A percentile compares a stretch with the other conserved stretches of the same genome.
Conservation (phyloP, 2,113 vertebrate species). For the Poeciliopsis prolifica region DNA sequence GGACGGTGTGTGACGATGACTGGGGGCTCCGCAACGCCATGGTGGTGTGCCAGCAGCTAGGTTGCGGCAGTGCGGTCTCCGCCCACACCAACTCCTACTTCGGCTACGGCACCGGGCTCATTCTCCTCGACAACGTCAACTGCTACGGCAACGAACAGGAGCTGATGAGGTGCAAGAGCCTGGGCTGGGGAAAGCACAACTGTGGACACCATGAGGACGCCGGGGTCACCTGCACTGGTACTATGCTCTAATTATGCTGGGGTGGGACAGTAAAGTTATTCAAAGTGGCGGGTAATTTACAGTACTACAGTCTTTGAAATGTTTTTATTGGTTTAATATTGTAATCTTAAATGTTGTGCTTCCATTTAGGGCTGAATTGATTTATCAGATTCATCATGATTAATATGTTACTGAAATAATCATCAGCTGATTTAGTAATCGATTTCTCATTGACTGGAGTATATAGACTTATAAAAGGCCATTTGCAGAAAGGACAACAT, state of each 20-base stretch:
- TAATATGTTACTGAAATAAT: too few relatives aligned
- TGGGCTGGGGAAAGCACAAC: conserved; percentile 96
- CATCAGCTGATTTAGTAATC: too few relatives aligned
- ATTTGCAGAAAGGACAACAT: too few relatives aligned
- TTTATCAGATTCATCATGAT: too few relatives aligned
- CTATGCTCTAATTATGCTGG: background rate
- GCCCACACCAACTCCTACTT: conserved; percentile 90
- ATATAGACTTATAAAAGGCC: too few relatives aligned
- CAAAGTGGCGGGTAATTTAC: too few relatives aligned
- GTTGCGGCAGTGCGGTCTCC: conserved; percentile 83
- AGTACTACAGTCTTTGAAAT: too few relatives aligned
- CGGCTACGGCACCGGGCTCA: conserved; percentile 88
- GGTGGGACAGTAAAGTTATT: too few relatives aligned
- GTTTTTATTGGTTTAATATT: too few relatives aligned
- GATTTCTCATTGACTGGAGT: too few relatives aligned
- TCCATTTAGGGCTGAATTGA: too few relatives aligned
- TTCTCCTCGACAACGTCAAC: conserved; percentile 93
- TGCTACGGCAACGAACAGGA: conserved; percentile 84
- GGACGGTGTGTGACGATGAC: conserved; percentile 95
- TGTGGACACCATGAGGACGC: conserved; percentile 97
- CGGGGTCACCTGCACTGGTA: conserved; percentile 89
- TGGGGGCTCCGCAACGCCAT: conserved; percentile 86
- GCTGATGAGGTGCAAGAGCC: conserved; percentile 84
- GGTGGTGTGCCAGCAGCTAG: conserved; percentile 90
- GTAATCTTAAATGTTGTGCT: too few relatives aligned